These are phyloP conservation scores for Caenorhabditis sp. DNA, from an alignment of 2,888 invertebrate species.

Conservation along the genomic window DNA sequence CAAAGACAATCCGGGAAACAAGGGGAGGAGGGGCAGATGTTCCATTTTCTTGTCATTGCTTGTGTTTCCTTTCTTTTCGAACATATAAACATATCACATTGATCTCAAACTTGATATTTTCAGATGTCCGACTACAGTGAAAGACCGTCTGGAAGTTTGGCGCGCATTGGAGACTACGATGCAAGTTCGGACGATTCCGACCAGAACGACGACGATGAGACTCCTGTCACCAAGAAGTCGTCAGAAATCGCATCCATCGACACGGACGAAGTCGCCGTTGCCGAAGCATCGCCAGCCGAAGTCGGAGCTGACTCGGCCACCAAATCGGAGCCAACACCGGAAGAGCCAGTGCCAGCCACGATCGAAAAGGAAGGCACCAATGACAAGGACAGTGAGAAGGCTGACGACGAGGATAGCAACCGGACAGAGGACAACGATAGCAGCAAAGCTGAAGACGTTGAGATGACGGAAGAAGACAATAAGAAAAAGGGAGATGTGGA, in stretches of 20 bases:
- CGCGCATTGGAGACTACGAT: constrained; percentile 15
- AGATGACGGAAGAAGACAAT: not conserved
- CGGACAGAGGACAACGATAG: not conserved
- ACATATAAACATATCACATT: not conserved
- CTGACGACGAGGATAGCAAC: constrained; percentile 1
- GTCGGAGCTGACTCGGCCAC: not conserved
- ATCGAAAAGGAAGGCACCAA: not conserved
- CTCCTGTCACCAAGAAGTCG: not conserved
- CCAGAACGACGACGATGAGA: constrained; percentile 5
- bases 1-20: no score
- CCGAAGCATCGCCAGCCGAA: constrained; percentile 24
- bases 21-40: no score
- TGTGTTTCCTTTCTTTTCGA: not conserved
- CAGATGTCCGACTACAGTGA: constrained; percentile 35
- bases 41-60: not conserved
- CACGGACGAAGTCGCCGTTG: not conserved
- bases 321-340: not conserved
- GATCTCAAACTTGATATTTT: no score
- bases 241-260: not conserved
- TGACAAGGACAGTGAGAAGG: not conserved
- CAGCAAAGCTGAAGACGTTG: not conserved
- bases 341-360: constrained; percentile 5
- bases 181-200: constrained; percentile 20
- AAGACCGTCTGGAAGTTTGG: constrained; percentile 36
- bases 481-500: not conserved